Evolutionary conservation across 2,113 vertebrate genomes (phyloP), one percentile per base, ranked within the genome.

Genomic region (Microcebus tavaratra): DNA sequence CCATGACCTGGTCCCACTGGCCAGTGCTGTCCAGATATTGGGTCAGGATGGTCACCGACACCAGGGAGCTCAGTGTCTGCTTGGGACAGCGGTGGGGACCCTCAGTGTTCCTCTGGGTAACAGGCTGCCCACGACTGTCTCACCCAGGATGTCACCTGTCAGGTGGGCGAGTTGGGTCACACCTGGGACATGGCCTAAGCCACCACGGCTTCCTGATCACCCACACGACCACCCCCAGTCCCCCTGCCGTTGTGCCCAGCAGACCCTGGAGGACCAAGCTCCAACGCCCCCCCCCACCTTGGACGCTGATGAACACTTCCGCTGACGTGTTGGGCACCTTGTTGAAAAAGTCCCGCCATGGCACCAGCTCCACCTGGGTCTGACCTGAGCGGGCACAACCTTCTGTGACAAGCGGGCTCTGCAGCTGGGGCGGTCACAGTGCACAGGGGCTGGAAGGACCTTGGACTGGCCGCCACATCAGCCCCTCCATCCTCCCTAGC

Each of bases 1-100:
- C 90, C 0, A 98, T 98, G 2, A 99, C 96, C 45, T 84, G 21
- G 61, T 97, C 97, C 98, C 99, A 99, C 96, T 98, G 98, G 76
- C 98, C 97, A 0, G 98, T 98, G 94, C 96, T 87, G 48, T 99
- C 98, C 97, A 99, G 79, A 94, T 99, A 99, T 5, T 18, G 63
- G 0, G 98, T 95, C 57, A 99, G 98, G 85, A 98, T 98, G 87
- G 99, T 83, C 14, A 98, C 96, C 0, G 98, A 95, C 0, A 98
- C 98, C 97, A 99, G 94, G 4, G 6, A 0, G 48, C 90, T 91
- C 97, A 99, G 98, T 6, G 98, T 99, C 96, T 98, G 98, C 88
- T 99, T 98, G 0, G 98, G 98, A 63, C 97, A 98, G 9, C 99
- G 0, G 0, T 0, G 0, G 99, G 99, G 91, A 98, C 85, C 0